Evolutionary conservation across 2,113 vertebrate genomes (phyloP).

Genomic region (Gorilla gorilla): DNA sequence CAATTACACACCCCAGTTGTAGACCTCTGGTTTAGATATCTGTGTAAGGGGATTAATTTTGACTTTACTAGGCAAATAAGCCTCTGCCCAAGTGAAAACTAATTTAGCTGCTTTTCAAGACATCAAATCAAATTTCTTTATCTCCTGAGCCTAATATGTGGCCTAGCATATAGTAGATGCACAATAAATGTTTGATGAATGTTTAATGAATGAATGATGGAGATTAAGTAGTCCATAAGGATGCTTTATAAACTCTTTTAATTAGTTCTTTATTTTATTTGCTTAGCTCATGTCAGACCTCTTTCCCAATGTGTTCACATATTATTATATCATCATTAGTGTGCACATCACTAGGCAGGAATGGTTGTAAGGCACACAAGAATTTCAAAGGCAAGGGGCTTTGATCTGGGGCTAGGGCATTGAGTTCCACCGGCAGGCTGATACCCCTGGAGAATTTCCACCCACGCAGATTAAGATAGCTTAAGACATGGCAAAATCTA

Average conservation of each 20-base stretch:
- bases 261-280: not conserved
- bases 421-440: not conserved
- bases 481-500: not conserved
- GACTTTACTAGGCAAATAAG: not conserved
- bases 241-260: not conserved
- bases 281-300: not conserved
- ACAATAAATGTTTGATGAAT: not conserved
- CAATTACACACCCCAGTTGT: not conserved
- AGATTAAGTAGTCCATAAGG: not conserved
- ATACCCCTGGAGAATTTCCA: not conserved
- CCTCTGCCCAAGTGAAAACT: not conserved
- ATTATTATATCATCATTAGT: not conserved
- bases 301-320: not conserved
- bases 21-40: not conserved
- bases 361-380: not conserved
- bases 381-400: not conserved
- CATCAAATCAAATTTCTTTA: not conserved
- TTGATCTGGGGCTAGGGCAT: not conserved
- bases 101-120: constrained; percentile 24
- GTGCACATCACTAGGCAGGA: not conserved
- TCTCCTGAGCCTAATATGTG: not conserved
- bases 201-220: not conserved
- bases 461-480: not conserved
- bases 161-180: not conserved
- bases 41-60: not conserved